These are phyloP conservation scores for Chrysopa pallens DNA, from an alignment of 1,140 invertebrate genomes.

Conservation along the genomic window DNA sequence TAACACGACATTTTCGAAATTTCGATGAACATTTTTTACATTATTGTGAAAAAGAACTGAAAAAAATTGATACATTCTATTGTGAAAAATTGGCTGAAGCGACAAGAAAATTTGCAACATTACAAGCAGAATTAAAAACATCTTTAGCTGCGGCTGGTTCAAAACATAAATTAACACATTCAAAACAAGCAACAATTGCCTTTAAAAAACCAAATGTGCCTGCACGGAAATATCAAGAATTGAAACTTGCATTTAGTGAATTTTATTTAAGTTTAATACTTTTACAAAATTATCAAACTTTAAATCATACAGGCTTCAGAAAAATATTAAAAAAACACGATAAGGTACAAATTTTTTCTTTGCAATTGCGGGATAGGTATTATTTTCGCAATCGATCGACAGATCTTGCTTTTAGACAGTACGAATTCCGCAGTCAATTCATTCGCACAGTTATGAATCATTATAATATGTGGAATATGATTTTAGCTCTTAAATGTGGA, in stretches of 20 bases:
- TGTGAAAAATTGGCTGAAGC: conserved; percentile 81
- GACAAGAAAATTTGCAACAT: conserved; percentile 55
- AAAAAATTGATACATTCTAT: conserved; percentile 79
- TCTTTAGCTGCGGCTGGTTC: conserved; percentile 23
- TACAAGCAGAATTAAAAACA: conserved; percentile 52
- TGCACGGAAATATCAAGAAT: conserved; percentile 54
- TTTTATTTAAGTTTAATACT: conserved; percentile 80
- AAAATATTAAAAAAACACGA: conserved; percentile 93
- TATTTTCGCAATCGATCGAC: neutral
- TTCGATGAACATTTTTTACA: conserved; percentile 77
- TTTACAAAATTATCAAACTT: conserved; percentile 50
- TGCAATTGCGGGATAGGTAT: neutral
- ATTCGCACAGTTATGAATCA: neutral
- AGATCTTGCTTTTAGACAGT: neutral
- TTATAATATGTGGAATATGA: neutral
- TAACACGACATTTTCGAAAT: conserved; percentile 53
- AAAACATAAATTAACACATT: conserved; percentile 19
- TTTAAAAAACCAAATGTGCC: conserved; percentile 31
- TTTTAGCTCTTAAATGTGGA: conserved; percentile 21
- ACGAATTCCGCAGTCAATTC: neutral
- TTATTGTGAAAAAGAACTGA: conserved; percentile 68
- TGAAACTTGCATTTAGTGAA: conserved; percentile 83
- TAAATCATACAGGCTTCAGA: conserved; percentile 83
- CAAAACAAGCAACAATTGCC: conserved; percentile 31
- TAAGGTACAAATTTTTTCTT: conserved; percentile 36